Evolutionary conservation across 2,797 vertebrate species (phyloP).

Genomic region (Serranus cabrilla): DNA sequence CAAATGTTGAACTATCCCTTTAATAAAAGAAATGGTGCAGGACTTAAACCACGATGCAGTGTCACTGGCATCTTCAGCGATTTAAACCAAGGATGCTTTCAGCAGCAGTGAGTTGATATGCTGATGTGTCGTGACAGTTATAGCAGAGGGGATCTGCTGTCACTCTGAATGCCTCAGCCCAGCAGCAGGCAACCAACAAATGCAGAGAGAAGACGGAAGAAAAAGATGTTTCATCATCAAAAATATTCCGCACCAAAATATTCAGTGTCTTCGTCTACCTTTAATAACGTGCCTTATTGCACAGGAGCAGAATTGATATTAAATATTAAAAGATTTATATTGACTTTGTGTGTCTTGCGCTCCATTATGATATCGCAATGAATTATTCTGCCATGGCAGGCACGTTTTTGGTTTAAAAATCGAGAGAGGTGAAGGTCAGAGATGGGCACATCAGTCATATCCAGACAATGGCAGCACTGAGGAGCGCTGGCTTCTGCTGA

Average conservation of each 20-base stretch:
- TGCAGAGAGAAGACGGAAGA: slow-evolving; percentile 6
- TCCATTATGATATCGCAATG: slow-evolving; percentile 38
- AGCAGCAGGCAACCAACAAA: slow-evolving; percentile 34
- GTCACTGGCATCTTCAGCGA: no score
- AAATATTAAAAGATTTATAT: slow-evolving; percentile 42
- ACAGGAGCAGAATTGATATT: slow-evolving; percentile 18
- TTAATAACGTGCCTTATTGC: slow-evolving; percentile 19
- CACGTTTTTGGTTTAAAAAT: slow-evolving; percentile 30
- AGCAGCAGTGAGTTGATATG: slow-evolving; percentile 39
- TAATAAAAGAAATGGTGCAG: background rate
- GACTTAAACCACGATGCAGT: slow-evolving; percentile 22
- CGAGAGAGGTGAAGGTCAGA: slow-evolving; percentile 59
- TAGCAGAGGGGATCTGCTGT: slow-evolving; percentile 54
- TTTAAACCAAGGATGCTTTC: background rate
- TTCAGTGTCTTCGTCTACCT: background rate
- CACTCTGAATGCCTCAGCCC: slow-evolving; percentile 50
- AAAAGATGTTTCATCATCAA: background rate
- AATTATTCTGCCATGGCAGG: slow-evolving; percentile 38
- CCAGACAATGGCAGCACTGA: slow-evolving; percentile 53
- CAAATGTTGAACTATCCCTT: background rate
- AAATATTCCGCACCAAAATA: background rate
- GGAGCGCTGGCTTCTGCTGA: slow-evolving; percentile 45
- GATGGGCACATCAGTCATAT: slow-evolving; percentile 59
- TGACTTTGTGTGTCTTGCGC: slow-evolving; percentile 37
- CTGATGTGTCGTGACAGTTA: slow-evolving; percentile 66